A percentile compares a stretch with the other conserved stretches of the same genome.
Conservation (phyloP, 37 sponge, comb jelly and placozoan genomes). For the Crambe crambe region DNA sequence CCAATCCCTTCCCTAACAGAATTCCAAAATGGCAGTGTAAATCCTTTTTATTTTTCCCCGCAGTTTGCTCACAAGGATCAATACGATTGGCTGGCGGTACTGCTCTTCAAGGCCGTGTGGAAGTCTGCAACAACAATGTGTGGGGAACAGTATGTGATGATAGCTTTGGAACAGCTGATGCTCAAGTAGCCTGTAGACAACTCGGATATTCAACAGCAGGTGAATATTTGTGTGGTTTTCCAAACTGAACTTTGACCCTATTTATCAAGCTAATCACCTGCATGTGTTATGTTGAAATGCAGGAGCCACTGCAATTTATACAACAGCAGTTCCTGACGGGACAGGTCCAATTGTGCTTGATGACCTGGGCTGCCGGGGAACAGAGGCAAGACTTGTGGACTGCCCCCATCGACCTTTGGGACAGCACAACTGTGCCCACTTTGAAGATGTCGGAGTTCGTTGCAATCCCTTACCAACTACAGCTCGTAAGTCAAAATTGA, state of each 20-base stretch:
- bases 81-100: background rate
- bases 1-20: background rate
- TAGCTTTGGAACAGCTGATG: background rate
- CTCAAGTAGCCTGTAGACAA: background rate
- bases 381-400: slow-evolving; percentile 17
- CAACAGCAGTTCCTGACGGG: slow-evolving; percentile 1
- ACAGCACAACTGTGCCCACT: slow-evolving; percentile 37
- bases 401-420: slow-evolving; percentile 12
- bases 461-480: slow-evolving; percentile 15
- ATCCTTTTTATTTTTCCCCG: background rate
- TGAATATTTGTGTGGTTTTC: background rate
- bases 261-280: background rate
- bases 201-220: background rate
- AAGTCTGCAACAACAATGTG: background rate
- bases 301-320: slow-evolving; percentile 4
- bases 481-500: no score
- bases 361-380: slow-evolving; percentile 26
- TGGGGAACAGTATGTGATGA: slow-evolving; percentile 10
- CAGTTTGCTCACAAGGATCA: background rate
- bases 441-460: slow-evolving; percentile 42
- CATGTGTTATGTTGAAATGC: background rate
- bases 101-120: background rate
- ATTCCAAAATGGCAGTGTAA: background rate
- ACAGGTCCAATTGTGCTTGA: slow-evolving; percentile 38
- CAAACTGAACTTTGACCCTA: background rate